Percentiles rank a stretch among this genome's conserved stretches.
Conservation (phyloP, 2,113 vertebrate species). For the Athene noctua region DNA sequence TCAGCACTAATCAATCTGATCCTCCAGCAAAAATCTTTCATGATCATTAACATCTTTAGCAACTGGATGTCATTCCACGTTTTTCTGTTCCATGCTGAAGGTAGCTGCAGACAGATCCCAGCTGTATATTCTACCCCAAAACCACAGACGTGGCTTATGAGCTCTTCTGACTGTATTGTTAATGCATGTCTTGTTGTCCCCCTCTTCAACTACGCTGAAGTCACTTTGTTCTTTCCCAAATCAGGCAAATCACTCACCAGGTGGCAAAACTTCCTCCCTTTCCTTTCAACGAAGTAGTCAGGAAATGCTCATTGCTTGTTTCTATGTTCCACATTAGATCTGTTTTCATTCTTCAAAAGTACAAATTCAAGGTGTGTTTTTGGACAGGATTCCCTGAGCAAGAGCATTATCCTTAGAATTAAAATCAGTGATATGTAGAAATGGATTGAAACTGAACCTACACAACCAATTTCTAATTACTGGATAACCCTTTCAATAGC, state of each 20-base stretch:
- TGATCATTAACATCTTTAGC: not conserved
- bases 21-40: not conserved
- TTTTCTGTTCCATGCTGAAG: not conserved
- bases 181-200: accelerated
- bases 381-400: not conserved
- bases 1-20: not conserved
- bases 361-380: not conserved
- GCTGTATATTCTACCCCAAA: not conserved
- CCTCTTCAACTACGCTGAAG: not conserved
- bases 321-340: not conserved
- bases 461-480: not conserved
- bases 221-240: not conserved
- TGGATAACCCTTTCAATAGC: not conserved
- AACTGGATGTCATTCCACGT: not conserved
- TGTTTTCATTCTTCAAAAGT: not conserved
- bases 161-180: not conserved
- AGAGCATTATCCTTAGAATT: not conserved
- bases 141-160: not conserved
- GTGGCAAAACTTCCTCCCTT: not conserved
- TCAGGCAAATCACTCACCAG: not conserved
- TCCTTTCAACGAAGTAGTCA: not conserved
- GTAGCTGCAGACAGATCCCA: not conserved
- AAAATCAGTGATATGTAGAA: not conserved
- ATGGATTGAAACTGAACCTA: not conserved
- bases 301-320: not conserved